phyloP scores from a whole-genome alignment of 2,797 vertebrate species.

The Diglossa cyanea region DNA sequence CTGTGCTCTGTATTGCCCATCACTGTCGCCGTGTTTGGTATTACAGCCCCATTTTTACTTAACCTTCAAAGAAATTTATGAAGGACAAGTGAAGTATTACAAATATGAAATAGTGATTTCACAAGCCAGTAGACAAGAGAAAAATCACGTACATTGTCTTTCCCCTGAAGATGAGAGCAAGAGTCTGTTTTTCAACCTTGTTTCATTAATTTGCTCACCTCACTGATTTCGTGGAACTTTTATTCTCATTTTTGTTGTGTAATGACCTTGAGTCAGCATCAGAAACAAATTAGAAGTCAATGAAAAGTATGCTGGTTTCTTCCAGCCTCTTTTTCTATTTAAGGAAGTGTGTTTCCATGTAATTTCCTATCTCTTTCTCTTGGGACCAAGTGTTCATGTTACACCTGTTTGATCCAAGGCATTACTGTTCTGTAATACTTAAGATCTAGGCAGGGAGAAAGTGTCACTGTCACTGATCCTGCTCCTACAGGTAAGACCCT shows the following conservation, averaged over 20 bases:
- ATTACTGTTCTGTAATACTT: neutral
- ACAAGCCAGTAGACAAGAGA: neutral
- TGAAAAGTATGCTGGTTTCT: neutral
- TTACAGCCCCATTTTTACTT: neutral
- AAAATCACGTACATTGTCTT: neutral
- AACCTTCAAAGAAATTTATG: neutral
- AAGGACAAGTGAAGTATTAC: neutral
- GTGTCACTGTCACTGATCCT: neutral
- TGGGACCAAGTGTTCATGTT: neutral
- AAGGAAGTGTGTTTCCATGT: accelerated
- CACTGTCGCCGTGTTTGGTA: neutral
- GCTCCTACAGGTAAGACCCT: neutral
- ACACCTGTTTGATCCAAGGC: neutral
- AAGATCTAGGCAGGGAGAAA: neutral
- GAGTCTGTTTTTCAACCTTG: neutral
- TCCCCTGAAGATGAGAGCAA: neutral
- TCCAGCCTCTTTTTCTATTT: neutral
- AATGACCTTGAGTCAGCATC: neutral
- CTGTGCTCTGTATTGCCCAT: neutral
- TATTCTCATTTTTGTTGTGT: neutral
- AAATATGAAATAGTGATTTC: neutral
- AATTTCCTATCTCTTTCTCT: neutral
- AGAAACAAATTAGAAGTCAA: neutral
- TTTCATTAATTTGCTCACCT: neutral
- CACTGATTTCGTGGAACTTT: neutral